Evolutionary conservation across 92 coral and sea anemone species (phyloP), one percentile per base, ranked within the genome.

Genomic region (Blastomussa wellsi): DNA sequence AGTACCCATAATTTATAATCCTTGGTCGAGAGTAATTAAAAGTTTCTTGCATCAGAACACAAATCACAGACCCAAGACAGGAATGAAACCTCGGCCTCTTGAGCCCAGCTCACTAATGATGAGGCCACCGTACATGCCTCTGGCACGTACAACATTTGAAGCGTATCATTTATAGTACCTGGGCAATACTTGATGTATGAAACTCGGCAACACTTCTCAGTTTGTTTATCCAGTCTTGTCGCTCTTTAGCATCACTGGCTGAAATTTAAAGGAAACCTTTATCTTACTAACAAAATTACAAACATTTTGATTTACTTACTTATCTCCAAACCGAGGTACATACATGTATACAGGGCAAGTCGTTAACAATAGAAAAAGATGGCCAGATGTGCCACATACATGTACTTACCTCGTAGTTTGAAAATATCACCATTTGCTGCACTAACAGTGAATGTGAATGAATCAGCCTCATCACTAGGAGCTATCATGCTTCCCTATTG

Each of bases 381-480:
- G 24, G 12, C 0, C n/a, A 33, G 15, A 48, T 28, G 31, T 28
- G 42, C 39, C 19, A 29, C 15, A 11, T 42, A 44, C 39, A 31
- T 11, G 17, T 53, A 14, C 19, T 48, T 91, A 96, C 99, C 99
- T 94, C 99, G 84, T 8, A 96, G 92, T 86, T 93, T 96, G 79
- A 96, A 96, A 68, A 96, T 91, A 84, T 96, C 99, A 7, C 99
- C 99, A 93, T 96, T 96, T 22, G 95, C 94, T 31, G 99, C 99
- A 90, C 92, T 96, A 38, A 96, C 99, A 82, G 97, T 91, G 79
- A 96, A 96, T 32, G 99, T 96, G 55, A 94, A 95, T 10, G 99
- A 96, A 59, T 96, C 99, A 44, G 49, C 49, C 74, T 96, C 99
- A 72, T 94, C 99, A 88, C 99, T 94, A 10, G 99, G 99, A 26